Conservation (phyloP, 2,797 vertebrate genomes). For the Triplophysa yarkandensis region DNA sequence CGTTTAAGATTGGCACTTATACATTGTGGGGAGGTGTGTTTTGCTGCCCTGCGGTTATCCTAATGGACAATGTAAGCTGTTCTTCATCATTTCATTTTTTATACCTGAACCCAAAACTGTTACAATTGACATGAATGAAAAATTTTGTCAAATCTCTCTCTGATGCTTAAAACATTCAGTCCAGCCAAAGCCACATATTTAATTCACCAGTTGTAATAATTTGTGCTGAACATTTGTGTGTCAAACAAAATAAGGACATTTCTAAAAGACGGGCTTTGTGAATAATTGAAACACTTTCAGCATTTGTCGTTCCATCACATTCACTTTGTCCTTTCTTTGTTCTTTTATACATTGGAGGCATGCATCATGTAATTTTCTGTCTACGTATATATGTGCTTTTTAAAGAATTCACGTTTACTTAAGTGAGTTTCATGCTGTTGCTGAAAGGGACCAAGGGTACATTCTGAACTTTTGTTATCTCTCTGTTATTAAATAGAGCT, state of each 20-base stretch:
- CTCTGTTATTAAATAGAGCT: slow-evolving; percentile 18
- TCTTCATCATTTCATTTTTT: slow-evolving; percentile 11
- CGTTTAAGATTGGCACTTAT: too few species aligned
- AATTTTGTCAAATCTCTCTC: background rate
- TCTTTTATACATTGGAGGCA: background rate
- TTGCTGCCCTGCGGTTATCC: slow-evolving; percentile 6
- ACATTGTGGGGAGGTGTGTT: background rate
- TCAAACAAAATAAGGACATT: background rate
- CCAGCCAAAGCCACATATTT: slow-evolving; percentile 16
- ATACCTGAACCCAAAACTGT: slow-evolving; percentile 22
- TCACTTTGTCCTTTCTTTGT: background rate
- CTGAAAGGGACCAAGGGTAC: background rate
- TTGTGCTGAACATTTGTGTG: slow-evolving; percentile 9
- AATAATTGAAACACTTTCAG: slow-evolving; percentile 23
- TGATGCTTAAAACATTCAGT: slow-evolving; percentile 1
- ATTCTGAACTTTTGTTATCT: slow-evolving; percentile 5
- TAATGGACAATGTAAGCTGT: background rate
- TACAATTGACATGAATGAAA: slow-evolving; percentile 16
- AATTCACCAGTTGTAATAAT: slow-evolving; percentile 13
- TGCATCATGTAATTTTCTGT: slow-evolving; percentile 10
- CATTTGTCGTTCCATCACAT: slow-evolving; percentile 9
- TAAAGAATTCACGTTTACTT: background rate
- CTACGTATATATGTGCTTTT: background rate
- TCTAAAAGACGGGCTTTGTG: background rate
- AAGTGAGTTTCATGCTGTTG: background rate